These are phyloP conservation scores for Cardinalis cardinalis DNA, from an alignment of 2,113 vertebrate genomes.

Conservation along the genomic window DNA sequence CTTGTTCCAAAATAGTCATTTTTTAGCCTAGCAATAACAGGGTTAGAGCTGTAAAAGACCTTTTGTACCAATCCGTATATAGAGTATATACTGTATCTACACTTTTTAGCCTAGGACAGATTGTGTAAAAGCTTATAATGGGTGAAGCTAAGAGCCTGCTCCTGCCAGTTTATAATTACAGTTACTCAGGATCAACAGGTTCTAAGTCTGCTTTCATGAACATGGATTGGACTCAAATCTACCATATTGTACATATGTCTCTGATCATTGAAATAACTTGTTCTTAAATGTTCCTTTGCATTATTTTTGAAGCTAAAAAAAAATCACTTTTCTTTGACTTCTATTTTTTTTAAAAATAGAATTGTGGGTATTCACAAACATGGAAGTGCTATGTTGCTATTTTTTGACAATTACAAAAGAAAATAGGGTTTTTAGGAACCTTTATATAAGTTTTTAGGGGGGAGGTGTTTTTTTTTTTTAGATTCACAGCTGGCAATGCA, in stretches of 20 bases:
- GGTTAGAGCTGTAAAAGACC: constrained; percentile 65
- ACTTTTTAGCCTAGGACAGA: constrained; percentile 69
- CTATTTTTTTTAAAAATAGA: constrained; percentile 75
- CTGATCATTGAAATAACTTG: constrained; percentile 64
- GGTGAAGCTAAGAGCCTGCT: constrained; percentile 19
- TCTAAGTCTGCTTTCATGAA: background rate
- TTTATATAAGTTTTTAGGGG: constrained; percentile 62
- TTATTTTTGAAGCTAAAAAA: constrained; percentile 74
- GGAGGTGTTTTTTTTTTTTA: constrained; percentile 39
- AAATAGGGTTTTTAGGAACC: constrained; percentile 72
- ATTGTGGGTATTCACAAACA: constrained; percentile 66
- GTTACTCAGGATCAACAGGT: background rate
- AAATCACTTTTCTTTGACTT: constrained; percentile 74
- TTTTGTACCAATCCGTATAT: constrained; percentile 64
- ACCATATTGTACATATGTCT: constrained; percentile 67
- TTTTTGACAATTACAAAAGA: constrained; percentile 72
- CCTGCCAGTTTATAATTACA: background rate
- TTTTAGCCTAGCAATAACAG: constrained; percentile 81
- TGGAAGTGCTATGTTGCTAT: constrained; percentile 74
- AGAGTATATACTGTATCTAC: constrained; percentile 59
- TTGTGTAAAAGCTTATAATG: constrained; percentile 37
- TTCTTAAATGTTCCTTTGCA: constrained; percentile 73
- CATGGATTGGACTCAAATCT: constrained; percentile 14
- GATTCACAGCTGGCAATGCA: constrained; percentile 74
- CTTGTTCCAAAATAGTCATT: constrained; percentile 49